These are phyloP conservation scores for Conistra vaccinii DNA, from an alignment of 2,888 invertebrate genomes.

Conservation along the genomic window DNA sequence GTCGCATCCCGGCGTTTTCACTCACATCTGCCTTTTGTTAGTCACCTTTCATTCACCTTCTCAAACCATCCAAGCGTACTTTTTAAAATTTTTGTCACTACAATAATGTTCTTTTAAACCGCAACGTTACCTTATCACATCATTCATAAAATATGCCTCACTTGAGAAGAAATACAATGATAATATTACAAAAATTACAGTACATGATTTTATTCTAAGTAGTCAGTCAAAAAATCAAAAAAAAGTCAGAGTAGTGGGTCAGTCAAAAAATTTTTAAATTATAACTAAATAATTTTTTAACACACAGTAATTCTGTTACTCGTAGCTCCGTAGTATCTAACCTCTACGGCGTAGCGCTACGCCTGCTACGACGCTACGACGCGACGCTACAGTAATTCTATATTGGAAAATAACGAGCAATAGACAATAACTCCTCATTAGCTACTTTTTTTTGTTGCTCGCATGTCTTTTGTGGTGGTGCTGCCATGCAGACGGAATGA, in stretches of 20 bases:
- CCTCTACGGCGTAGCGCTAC: conserved; percentile 50
- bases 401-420: conserved; percentile 53
- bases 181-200: too few relatives aligned
- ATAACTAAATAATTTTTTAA: neutral
- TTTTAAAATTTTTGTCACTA: neutral
- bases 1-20: too few relatives aligned
- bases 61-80: neutral
- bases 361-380: conserved; percentile 11
- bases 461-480: conserved; percentile 58
- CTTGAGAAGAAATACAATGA: too few relatives aligned
- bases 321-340: conserved; percentile 17
- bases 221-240: too few relatives aligned
- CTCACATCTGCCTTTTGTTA: too few relatives aligned
- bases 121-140: too few relatives aligned
- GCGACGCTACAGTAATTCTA: neutral
- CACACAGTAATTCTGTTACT: neutral
- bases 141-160: too few relatives aligned
- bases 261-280: neutral
- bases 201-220: too few relatives aligned
- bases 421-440: conserved; percentile 61
- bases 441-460: conserved; percentile 52
- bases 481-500: conserved; percentile 69
- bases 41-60: too few relatives aligned
- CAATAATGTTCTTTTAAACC: neutral
- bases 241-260: too few relatives aligned